Base-by-base conservation (phyloP, 2,113 vertebrate species). In the Orientallactaga bullata region DNA sequence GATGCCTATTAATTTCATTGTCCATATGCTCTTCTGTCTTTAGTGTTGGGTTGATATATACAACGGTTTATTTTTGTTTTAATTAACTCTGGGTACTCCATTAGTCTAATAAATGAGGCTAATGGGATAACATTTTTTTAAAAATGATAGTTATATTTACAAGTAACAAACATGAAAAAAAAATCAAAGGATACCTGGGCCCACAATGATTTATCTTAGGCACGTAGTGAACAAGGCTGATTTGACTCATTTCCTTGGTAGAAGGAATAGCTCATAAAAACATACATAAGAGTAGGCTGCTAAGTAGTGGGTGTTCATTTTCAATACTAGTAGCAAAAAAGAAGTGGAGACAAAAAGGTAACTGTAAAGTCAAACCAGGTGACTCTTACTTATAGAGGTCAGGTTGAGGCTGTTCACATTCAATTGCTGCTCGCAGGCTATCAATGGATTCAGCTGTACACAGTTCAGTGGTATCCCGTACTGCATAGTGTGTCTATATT, bases 351-450 rank as follows among this genome's bases (percentile, higher is more conserved):
- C 23, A 72, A 32, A 81, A 3, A 81, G 37, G 8, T 47, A 47
- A 47, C 7, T 68, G 2, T 63, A 63, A 85, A 58, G 65, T 21
- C 55, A 23, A 76, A 39, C 24, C 68, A 77, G 74, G 60, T 69
- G 58, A 83, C 47, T 61, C 99, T 96, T 99, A 99, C 99, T 99
- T 99, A 98, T 99, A 99, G 97, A 99, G 99, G 98, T 99, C 99
- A 60, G 99, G 99, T 93, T 99, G 99, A 0, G 99, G 99, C 97
- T 99, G 99, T 84, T 99, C 99, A 85, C 99, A 99, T 98, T 99
- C 99, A 3, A 99, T 99, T 0, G 99, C 98, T 97, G 99, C 99
- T 0, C 86, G 98, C 97, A 99, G 98, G 95, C 95, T 87, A 87
- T 99, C 98, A 86, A 99, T 98, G 97, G 99, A 98, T 91, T 98